Conservation (phyloP, 1,140 invertebrate species). For the Eurosta solidaginis region DNA sequence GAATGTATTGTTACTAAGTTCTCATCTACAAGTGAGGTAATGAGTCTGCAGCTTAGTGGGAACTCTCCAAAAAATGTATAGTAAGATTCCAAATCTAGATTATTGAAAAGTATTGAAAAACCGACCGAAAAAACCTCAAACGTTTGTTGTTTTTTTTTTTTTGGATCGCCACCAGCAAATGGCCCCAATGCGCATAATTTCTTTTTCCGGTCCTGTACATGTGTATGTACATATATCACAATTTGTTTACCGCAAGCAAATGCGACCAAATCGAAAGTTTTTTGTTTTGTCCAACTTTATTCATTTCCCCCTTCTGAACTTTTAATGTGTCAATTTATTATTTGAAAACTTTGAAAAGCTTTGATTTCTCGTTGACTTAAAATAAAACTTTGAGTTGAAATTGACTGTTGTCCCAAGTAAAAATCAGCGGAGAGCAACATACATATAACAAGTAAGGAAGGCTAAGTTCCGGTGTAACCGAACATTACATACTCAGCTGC, state of each 20-base stretch:
- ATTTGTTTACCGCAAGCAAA: neutral
- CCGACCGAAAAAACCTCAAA: neutral
- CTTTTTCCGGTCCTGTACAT: no score
- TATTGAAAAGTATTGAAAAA: neutral
- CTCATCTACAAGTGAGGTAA: no score
- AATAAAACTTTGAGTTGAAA: slow-evolving; percentile 5
- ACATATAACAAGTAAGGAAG: no score
- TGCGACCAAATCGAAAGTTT: neutral
- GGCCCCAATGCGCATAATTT: no score
- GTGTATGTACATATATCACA: neutral
- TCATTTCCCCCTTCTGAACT: slow-evolving; percentile 12
- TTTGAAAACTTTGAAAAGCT: slow-evolving; percentile 21
- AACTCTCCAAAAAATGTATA: neutral
- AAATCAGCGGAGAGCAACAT: neutral
- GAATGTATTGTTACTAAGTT: no score
- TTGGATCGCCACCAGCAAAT: no score
- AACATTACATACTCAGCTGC: no score
- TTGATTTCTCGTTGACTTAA: neutral
- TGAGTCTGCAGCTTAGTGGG: no score
- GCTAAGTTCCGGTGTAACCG: no score
- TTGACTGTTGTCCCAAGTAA: neutral
- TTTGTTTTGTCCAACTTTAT: slow-evolving; percentile 1
- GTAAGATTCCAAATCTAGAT: neutral
- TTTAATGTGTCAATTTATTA: slow-evolving; percentile 33
- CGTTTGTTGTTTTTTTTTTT: no score